phyloP scores from a whole-genome alignment of 2,888 invertebrate genomes.

The Fragum whitleyi region DNA sequence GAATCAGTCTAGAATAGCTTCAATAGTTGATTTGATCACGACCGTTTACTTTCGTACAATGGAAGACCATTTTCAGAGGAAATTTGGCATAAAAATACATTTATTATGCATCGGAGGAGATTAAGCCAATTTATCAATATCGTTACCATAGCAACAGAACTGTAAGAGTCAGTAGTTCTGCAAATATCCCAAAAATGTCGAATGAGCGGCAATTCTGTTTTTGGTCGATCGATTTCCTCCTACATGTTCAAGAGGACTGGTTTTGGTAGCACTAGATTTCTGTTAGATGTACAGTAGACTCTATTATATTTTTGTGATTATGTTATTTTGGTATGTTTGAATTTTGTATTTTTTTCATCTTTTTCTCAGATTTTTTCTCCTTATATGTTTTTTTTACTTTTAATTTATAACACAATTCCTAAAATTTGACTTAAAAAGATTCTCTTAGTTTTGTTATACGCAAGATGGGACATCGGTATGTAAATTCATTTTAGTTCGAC shows the following conservation, averaged over 20 bases:
- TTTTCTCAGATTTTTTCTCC: too few relatives aligned
- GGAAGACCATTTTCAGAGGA: not conserved
- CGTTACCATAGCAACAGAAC: conserved; percentile 23
- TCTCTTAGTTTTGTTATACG: too few relatives aligned
- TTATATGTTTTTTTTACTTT: too few relatives aligned
- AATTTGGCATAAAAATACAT: conserved; percentile 1
- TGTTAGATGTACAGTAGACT: too few relatives aligned
- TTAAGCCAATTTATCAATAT: conserved; percentile 20
- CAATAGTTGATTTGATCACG: not conserved
- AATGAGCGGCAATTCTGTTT: not conserved
- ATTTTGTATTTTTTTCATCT: too few relatives aligned
- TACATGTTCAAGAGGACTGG: not conserved
- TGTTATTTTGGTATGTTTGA: too few relatives aligned
- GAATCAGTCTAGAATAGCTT: too few relatives aligned
- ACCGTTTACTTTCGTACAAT: not conserved
- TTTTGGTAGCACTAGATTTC: not conserved
- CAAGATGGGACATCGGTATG: too few relatives aligned
- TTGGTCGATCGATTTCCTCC: conserved; percentile 9
- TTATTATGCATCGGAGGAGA: conserved; percentile 8
- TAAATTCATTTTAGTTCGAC: too few relatives aligned
- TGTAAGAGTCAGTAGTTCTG: conserved; percentile 5
- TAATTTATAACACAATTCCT: too few relatives aligned
- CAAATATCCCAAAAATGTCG: conserved; percentile 22
- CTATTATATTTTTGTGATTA: too few relatives aligned
- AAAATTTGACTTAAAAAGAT: too few relatives aligned